Conservation (phyloP, 2,888 invertebrate genomes). For the Scaptomyza tumidula region DNA sequence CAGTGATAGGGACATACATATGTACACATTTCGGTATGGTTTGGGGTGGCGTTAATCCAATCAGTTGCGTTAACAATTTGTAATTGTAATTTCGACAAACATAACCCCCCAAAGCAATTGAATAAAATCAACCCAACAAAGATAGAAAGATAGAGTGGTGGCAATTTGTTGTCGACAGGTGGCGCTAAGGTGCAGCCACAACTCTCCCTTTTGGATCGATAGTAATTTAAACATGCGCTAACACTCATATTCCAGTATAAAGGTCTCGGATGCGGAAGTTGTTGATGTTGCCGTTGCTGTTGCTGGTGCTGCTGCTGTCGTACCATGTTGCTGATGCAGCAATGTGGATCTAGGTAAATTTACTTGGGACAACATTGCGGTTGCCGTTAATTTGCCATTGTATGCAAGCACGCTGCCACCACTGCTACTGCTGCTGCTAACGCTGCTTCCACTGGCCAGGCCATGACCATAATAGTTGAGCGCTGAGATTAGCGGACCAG, state of each 20-base stretch:
- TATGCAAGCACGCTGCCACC: constrained; percentile 49
- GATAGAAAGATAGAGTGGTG: constrained; percentile 6
- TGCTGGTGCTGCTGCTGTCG: constrained; percentile 28
- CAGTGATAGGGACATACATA: constrained; percentile 8
- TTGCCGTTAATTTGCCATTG: constrained; percentile 75
- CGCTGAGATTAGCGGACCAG: constrained; percentile 64
- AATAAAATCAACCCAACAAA: constrained; percentile 27
- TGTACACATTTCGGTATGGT: constrained; percentile 10
- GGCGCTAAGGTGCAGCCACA: not conserved
- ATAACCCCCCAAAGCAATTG: constrained; percentile 31
- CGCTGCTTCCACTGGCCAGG: constrained; percentile 25
- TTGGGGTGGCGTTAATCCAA: constrained; percentile 43
- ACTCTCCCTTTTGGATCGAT: constrained; percentile 44
- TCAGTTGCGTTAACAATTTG: constrained; percentile 63
- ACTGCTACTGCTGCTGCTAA: constrained; percentile 37
- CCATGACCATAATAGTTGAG: constrained; percentile 76
- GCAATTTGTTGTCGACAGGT: constrained; percentile 25
- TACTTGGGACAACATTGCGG: constrained; percentile 79
- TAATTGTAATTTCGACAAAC: constrained; percentile 68
- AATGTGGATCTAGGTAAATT: constrained; percentile 62
- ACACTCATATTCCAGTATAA: constrained; percentile 84
- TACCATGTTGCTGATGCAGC: constrained; percentile 47
- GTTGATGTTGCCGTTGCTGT: constrained; percentile 17
- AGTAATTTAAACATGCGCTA: constrained; percentile 73
- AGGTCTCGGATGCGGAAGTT: constrained; percentile 66